Evolutionary conservation across 2,888 invertebrate genomes (phyloP).

Genomic region (Glaucopsyche alexis): DNA sequence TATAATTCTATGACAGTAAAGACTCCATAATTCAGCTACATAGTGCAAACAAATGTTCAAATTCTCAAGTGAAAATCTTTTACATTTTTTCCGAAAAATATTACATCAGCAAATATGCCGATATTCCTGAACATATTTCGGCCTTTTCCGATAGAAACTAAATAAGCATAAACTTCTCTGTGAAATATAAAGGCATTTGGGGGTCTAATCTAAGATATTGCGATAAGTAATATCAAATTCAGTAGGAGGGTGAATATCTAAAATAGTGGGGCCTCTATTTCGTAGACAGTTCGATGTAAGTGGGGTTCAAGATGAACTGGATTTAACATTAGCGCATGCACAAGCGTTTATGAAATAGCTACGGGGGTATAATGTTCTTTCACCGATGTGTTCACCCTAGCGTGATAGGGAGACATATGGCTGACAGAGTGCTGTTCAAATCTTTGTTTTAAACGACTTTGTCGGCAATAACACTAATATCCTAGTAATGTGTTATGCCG

Average conservation of each 20-base stretch:
- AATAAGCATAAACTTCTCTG: constrained; percentile 37
- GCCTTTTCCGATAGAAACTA: constrained; percentile 28
- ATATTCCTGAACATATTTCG: constrained; percentile 3
- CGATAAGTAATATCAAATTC: constrained; percentile 39
- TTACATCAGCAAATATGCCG: constrained; percentile 27
- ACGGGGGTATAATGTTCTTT: constrained; percentile 18
- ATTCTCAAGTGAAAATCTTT: neutral
- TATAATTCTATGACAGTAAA: neutral
- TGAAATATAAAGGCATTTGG: constrained; percentile 35
- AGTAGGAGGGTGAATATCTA: constrained; percentile 36
- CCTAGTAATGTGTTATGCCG: neutral
- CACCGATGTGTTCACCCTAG: constrained; percentile 13
- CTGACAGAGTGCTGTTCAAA: constrained; percentile 7
- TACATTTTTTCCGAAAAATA: neutral
- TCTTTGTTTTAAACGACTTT: constrained; percentile 4
- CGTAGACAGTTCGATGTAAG: neutral
- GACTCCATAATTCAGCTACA: neutral
- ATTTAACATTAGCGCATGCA: constrained; percentile 20
- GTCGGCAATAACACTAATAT: constrained; percentile 1
- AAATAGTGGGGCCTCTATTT: constrained; percentile 14
- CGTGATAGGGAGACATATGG: constrained; percentile 12
- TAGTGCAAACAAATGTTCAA: neutral
- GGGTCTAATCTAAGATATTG: constrained; percentile 37
- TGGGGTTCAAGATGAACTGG: constrained; percentile 12
- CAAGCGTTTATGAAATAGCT: constrained; percentile 21